Base-by-base conservation (phyloP, 1,140 invertebrate genomes). In the Ganaspis sp. region DNA sequence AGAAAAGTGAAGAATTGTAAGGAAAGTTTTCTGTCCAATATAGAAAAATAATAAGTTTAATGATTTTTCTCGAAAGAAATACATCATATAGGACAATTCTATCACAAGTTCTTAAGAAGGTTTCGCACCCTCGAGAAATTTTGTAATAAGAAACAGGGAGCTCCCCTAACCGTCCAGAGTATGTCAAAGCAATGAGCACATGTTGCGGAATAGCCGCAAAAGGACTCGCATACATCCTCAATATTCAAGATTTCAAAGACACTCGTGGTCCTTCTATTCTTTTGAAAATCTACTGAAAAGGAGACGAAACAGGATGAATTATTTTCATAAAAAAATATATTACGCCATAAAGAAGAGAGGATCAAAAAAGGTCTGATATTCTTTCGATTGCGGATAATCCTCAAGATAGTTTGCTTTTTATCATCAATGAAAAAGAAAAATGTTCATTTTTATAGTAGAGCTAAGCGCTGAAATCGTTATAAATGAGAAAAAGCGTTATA, bases 191-290 rank as follows among this genome's bases (percentile, higher is more conserved):
- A 81, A 78, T 76, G 80, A 76, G 78, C 58, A 73, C 53, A 49
- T 54, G 69, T 74, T 78, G 26, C 73, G 74, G 76, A 78, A 81
- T 72, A 77, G 77, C 77, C 77, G 75, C 74, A 74, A 80, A 81
- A 85, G 75, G 81, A 78, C 82, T 76, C 77, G 70, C 79, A 83
- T 84, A 53, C 81, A 83, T 80, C 71, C 81, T 84, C 81, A 74
- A 79, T 70, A 80, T 82, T 77, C 72, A 26, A 70, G 76, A 81
- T 80, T 84, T 85, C 80, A 81, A 83, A 78, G 53, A 77, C 73
- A 72, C 71, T 72, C 11, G 9, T 34, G n/a, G 1, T 26, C 70
- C 15, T 38, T 70, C 53, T 77, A 23, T 45, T 11, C 71, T 77
- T 54, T 77, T 75, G 1, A 15, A 29, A 42, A 34, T 26, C 53